Evolutionary conservation across 2,113 vertebrate species (phyloP).

Genomic region (Perca flavescens): DNA sequence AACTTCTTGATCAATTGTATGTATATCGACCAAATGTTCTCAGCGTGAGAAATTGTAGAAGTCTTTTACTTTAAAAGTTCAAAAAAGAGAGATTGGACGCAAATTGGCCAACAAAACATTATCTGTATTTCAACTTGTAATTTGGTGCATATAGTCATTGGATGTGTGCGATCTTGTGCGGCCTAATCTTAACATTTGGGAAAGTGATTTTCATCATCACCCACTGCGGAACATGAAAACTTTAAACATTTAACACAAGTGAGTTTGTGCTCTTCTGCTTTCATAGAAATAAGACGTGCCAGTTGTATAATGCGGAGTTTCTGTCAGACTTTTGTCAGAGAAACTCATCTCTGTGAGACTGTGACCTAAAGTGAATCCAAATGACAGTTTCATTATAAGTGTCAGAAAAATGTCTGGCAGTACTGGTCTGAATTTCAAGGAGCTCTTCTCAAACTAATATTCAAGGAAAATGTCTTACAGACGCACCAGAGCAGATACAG

Average conservation of each 20-base stretch:
- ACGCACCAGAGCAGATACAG: not conserved
- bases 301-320: not conserved
- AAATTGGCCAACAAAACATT: not conserved
- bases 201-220: not conserved
- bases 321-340: not conserved
- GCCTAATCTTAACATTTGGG: not conserved
- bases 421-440: slow-evolving; percentile 16
- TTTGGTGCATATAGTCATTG: not conserved
- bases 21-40: not conserved
- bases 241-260: not conserved
- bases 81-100: not conserved
- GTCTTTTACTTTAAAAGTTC: no score
- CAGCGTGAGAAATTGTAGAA: no score
- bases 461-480: not conserved
- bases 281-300: not conserved
- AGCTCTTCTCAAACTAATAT: not conserved
- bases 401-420: not conserved
- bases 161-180: no score
- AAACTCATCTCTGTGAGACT: not conserved
- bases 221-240: not conserved
- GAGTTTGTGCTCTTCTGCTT: not conserved
- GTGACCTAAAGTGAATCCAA: slow-evolving; percentile 8
- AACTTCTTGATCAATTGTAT: not conserved
- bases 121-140: not conserved
- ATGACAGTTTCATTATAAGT: not conserved